Evolutionary conservation across 2,797 vertebrate species (phyloP).

Genomic region (Oreochromis mossambicus): DNA sequence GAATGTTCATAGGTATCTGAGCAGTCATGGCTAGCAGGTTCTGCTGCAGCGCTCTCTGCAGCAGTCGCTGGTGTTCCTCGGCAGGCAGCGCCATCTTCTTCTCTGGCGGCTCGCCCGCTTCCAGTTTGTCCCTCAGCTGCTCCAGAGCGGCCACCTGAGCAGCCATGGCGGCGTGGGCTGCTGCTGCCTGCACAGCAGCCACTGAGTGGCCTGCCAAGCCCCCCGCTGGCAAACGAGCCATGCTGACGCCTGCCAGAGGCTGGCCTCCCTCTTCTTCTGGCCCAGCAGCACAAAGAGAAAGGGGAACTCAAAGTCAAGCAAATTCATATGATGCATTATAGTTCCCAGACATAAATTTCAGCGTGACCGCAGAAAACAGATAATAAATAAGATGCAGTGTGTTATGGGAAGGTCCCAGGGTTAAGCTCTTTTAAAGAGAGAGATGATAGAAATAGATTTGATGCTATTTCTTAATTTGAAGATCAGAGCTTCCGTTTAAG

Average conservation of each 20-base stretch:
- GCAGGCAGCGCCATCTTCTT: constrained; percentile 90
- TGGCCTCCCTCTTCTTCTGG: constrained; percentile 86
- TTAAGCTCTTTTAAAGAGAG: not conserved
- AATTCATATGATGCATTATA: not conserved
- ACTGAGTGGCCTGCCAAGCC: constrained; percentile 81
- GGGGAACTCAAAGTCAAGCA: not conserved
- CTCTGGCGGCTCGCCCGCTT: constrained; percentile 90
- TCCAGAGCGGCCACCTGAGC: constrained; percentile 91
- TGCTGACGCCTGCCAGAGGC: constrained; percentile 53
- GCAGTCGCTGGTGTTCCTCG: constrained; percentile 89
- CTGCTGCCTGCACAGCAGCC: constrained; percentile 83
- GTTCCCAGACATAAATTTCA: not conserved
- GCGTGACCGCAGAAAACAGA: not conserved
- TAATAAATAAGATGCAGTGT: not conserved
- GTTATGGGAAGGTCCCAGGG: not conserved
- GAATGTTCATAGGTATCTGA: constrained; percentile 96
- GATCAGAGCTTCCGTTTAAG: not conserved
- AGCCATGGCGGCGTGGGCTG: constrained; percentile 79
- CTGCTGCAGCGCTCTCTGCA: constrained; percentile 93
- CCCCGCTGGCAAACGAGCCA: constrained; percentile 74
- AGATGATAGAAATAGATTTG: not conserved
- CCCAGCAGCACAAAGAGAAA: not conserved
- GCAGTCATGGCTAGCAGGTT: constrained; percentile 94
- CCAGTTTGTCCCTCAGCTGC: constrained; percentile 93
- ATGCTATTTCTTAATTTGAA: not conserved